Evolutionary conservation across 2,113 vertebrate species (phyloP), one percentile per base, ranked within the genome.

Genomic region (Hypanus sabinus): DNA sequence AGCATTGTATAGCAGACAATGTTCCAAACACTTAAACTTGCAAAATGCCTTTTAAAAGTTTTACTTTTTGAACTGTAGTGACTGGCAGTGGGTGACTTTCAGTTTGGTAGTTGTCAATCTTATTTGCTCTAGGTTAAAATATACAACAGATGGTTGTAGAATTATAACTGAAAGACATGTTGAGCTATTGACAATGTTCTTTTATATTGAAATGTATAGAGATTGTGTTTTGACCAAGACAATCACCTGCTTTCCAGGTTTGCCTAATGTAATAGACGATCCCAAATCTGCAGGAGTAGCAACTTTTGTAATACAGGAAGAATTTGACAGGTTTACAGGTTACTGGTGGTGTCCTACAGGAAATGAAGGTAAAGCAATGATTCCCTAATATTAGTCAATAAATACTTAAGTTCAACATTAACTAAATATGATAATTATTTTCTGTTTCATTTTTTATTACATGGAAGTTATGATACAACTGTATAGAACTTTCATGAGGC

Each of bases 221-320:
- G 46, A 94, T 36, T 94, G 10, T 12, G 65, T 2, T 85, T 24
- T 80, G 12, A 62, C 33, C 22, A n/a, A 65, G 11, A 38, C 33
- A 14, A 0, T 22, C 93, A 57, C 24, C 68, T 77, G 76, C 94
- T 4, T 94, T 94, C 2, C 95, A 99, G 99, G 98, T 71, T 95
- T 98, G 73, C 97, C 98, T 95, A 98, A 96, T 20, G 98, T 99
- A 83, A 97, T 98, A 6, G 98, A 99, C 0, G 98, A 99, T 95
- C 98, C 98, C 80, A 99, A 97, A 94, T 99, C 98, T 92, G 99
- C 99, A 2, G 99, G 99, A 0, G 98, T 99, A 1, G 99, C 99
- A 95, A 99, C 99, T 0, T 99, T 99, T 93, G 98, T 99, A 97
- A 99, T 99, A 95, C 99, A 99, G 96, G 99, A 99, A 94, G 99